Base-by-base conservation (phyloP, 2,888 invertebrate genomes). In the Cyrtodaria siliqua region DNA sequence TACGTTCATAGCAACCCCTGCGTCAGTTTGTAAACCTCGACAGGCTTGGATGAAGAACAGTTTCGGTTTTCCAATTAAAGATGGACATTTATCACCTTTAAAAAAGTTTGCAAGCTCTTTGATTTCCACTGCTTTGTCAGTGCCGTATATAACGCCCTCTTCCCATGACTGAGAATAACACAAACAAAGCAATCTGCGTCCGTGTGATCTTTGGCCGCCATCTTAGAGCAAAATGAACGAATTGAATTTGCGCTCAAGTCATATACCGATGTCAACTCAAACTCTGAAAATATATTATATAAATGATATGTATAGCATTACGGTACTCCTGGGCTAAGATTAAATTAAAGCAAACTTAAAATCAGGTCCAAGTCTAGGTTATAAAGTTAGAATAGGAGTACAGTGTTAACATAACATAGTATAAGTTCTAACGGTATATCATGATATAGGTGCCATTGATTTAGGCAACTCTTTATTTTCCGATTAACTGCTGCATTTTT, bases 11-110 rank as follows among this genome's bases (percentile, higher is more conserved):
- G 29, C 40, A 2, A 72, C 72, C 0, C 81, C 81, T 6, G 60
- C 49, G 42, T 81, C 81, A 2, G 69, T 71, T 20, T 75, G 71
- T 12, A 47, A 56, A 9, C 83, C 85, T 23, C 85, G 70, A 52
- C 85, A 86, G 9, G 85, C 82, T 57, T 86, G 85, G 23, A 86
- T 81, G 47, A 86, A 70, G 44, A 86, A 82, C 33, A 86, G 18
- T 56, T 83, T 86, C 1, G 85, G 85, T 61, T 86, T 86, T 1
- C 82, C 82, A 9, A 67, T 63, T 0, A 86, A 57, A 12, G 74
- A 53, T 38, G 75, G 72, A 50, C 85, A 86, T 16, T 61, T 63
- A n/a, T 77, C 71, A 2, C 69, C 78, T 20, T 61, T 78, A 55
- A 78, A 81, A 23, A 47, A 59, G 20, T 44, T 42, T 2, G 62